phyloP scores from a whole-genome alignment of 2,888 invertebrate genomes.

The Drosophila recens region DNA sequence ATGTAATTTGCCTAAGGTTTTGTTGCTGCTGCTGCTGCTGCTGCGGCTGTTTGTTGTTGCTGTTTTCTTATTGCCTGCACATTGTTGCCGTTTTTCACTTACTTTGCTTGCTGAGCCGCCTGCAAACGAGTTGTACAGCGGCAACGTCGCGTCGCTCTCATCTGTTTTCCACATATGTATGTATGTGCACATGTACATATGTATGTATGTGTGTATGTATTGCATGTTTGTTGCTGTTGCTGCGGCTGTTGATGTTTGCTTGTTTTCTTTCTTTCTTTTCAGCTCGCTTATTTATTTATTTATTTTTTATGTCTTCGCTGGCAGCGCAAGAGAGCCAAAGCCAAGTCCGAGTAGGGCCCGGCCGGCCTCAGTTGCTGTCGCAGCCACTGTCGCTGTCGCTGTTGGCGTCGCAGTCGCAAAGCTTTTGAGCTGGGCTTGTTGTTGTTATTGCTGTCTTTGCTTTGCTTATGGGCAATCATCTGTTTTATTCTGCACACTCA shows the following conservation, averaged over 20 bases:
- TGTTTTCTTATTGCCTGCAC: slow-evolving; percentile 72
- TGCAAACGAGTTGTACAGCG: slow-evolving; percentile 59
- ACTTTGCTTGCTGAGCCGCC: slow-evolving; percentile 53
- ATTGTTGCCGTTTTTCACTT: slow-evolving; percentile 72
- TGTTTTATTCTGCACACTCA: slow-evolving; percentile 75
- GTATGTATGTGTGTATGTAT: slow-evolving; percentile 22
- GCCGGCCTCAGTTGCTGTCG: slow-evolving; percentile 54
- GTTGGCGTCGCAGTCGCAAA: slow-evolving; percentile 33
- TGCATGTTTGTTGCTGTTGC: slow-evolving; percentile 41
- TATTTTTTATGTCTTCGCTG: slow-evolving; percentile 65
- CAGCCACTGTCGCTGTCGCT: no score
- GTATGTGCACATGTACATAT: slow-evolving; percentile 24
- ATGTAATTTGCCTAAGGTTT: slow-evolving; percentile 70
- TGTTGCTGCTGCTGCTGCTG: slow-evolving; percentile 61
- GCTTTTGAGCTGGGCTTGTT: slow-evolving; percentile 43
- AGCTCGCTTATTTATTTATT: slow-evolving; percentile 73
- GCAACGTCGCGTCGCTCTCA: slow-evolving; percentile 72
- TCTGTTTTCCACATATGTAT: slow-evolving; percentile 65
- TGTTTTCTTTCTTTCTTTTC: slow-evolving; percentile 62
- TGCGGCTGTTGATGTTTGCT: slow-evolving; percentile 67
- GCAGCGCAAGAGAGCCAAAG: slow-evolving; percentile 53
- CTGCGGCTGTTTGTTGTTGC: slow-evolving; percentile 50
- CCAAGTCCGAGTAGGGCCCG: slow-evolving; percentile 59
- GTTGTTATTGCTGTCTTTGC: slow-evolving; percentile 35
- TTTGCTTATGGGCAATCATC: slow-evolving; percentile 80